Evolutionary conservation across 1,140 invertebrate genomes (phyloP), one percentile per base, ranked within the genome.

Genomic region (Sycophila sp.): DNA sequence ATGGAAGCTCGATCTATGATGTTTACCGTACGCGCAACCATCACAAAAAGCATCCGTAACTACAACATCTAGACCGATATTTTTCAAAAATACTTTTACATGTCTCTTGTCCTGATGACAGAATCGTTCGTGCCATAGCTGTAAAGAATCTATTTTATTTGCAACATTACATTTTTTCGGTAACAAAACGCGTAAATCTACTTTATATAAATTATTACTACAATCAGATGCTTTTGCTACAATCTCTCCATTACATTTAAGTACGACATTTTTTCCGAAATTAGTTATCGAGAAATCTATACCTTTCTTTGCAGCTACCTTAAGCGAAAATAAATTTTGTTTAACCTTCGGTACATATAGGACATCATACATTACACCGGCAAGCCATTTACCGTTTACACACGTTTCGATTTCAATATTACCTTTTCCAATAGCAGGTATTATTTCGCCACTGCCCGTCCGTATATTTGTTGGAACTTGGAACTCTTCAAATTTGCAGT

Each of bases 131-230:
- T 53, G 49, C 22, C 26, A 53, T 15, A 53, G 7, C n/a, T 53
- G 49, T 11, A 53, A 2, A 13, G 10, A 13, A 11, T 53, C 22
- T 28, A 28, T 26, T 26, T 53, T 53, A 26, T 53, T 28, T 4
- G 24, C 10, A 1, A 47, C 2, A 47, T 28, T 42, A 45, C 59
- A 45, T 62, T n/a, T 11, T 62, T 26, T 22, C 2, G 59, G 40
- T 26, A n/a, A 5, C 8, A 62, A n/a, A 45, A 45, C 40, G 13
- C 40, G 22, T 4, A 62, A 45, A 62, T 47, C 24, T 62, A 62
- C n/a, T 45, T 62, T 45, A 45, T 62, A 62, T n/a, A 62, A 42
- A 62, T 26, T n/a, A n/a, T n/a, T 62, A 0, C 59, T 22, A 13
- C 4, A 26, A 22, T 62, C 58, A 1, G 58, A 42, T 24, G 36